These are phyloP conservation scores for Keiferia lycopersicella DNA, from an alignment of 2,888 invertebrate species.

Conservation along the genomic window DNA sequence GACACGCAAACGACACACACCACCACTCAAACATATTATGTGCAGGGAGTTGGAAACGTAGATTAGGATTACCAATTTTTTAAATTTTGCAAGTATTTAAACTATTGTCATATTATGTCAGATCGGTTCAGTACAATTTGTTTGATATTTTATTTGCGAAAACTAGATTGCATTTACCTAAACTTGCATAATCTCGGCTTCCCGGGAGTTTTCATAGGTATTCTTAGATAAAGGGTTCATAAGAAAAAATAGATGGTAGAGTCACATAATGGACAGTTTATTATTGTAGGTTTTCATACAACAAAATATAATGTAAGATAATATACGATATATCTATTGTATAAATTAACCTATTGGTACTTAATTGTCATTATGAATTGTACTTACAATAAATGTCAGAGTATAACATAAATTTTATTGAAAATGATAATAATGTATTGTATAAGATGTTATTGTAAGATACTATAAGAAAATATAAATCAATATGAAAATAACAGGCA, in stretches of 20 bases:
- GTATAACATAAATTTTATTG: slow-evolving; percentile 6
- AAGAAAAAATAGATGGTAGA: slow-evolving; percentile 43
- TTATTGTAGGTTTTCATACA: slow-evolving; percentile 48
- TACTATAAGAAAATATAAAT: not conserved
- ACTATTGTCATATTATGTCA: not conserved
- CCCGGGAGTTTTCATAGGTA: slow-evolving; percentile 49
- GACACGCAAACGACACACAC: slow-evolving; percentile 43
- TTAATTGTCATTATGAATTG: not conserved
- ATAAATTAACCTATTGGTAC: slow-evolving; percentile 15
- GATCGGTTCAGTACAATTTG: not conserved
- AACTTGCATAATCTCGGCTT: slow-evolving; percentile 60
- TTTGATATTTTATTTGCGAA: not conserved
- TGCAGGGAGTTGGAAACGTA: slow-evolving; percentile 21
- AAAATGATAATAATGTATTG: not conserved
- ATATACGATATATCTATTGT: slow-evolving; percentile 16
- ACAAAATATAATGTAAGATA: slow-evolving; percentile 21
- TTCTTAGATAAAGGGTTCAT: slow-evolving; percentile 17
- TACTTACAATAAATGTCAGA: slow-evolving; percentile 5
- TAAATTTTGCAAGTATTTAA: not conserved
- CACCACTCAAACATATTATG: slow-evolving; percentile 30
- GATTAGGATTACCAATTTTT: not conserved
- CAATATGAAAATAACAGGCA: not conserved
- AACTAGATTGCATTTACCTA: not conserved
- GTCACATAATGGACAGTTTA: slow-evolving; percentile 50
- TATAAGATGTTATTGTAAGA: not conserved